Percentiles rank a stretch among this genome's conserved stretches.
Evolutionary conservation across 1,140 invertebrate species (phyloP).

Genomic region (Papilio polyxenes): DNA sequence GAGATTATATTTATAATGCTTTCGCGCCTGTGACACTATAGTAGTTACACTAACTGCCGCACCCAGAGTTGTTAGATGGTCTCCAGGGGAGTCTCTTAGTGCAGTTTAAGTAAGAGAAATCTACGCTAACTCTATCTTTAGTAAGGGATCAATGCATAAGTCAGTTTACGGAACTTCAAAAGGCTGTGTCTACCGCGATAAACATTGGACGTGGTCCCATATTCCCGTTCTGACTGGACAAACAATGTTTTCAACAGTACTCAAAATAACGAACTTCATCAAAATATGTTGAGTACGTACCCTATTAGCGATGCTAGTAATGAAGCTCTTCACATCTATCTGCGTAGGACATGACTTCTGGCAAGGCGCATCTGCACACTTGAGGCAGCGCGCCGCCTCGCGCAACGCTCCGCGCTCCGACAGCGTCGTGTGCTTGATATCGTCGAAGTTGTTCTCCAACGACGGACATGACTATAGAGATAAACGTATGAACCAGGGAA

Average conservation of each 20-base stretch:
- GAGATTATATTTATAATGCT: not conserved
- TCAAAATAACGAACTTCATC: not conserved
- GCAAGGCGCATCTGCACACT: slow-evolving; percentile 98
- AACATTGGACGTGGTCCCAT: no score
- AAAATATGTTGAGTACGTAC: slow-evolving; percentile 72
- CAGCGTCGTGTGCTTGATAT: slow-evolving; percentile 98
- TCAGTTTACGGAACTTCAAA: no score
- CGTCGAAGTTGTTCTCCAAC: slow-evolving; percentile 95
- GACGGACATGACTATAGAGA: slow-evolving; percentile 84
- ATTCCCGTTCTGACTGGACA: no score
- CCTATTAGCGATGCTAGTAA: slow-evolving; percentile 97
- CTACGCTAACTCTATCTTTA: not conserved
- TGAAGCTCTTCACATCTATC: slow-evolving; percentile 98
- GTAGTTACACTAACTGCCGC: no score
- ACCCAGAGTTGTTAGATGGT: no score
- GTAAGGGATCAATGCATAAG: no score
- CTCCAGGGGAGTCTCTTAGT: no score
- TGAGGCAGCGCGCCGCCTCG: slow-evolving; percentile 96
- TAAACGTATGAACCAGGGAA: not conserved
- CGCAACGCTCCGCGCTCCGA: slow-evolving; percentile 95
- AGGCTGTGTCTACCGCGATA: no score
- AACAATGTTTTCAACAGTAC: no score
- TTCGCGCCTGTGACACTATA: no score
- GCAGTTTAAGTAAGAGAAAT: no score
- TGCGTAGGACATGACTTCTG: slow-evolving; percentile 99